Evolutionary conservation across 1,140 invertebrate species (phyloP).

Genomic region (Neodiprion lecontei): DNA sequence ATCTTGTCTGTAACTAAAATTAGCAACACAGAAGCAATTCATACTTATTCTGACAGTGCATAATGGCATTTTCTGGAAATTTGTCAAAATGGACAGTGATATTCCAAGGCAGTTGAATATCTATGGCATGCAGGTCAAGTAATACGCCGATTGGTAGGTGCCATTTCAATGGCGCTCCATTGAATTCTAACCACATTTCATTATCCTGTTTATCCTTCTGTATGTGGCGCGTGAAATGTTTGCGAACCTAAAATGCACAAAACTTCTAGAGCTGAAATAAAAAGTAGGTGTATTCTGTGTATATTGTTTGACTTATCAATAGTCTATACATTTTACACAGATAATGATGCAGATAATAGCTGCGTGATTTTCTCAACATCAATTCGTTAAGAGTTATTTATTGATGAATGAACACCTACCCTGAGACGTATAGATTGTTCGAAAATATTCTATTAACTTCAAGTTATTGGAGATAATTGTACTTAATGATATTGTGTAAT

Average conservation of each 20-base stretch:
- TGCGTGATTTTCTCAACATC: too few species aligned
- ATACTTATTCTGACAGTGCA: conserved; percentile 82
- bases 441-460: conserved; percentile 4
- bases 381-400: neutral
- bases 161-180: conserved; percentile 92
- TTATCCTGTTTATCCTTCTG: conserved; percentile 81
- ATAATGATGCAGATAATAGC: too few species aligned
- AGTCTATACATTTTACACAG: too few species aligned
- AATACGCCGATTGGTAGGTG: conserved; percentile 96
- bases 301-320: neutral
- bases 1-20: neutral
- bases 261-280: conserved; percentile 9
- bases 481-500: neutral
- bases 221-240: conserved; percentile 87
- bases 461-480: neutral
- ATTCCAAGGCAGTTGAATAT: conserved; percentile 87
- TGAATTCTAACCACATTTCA: conserved; percentile 96
- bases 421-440: neutral
- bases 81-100: conserved; percentile 95
- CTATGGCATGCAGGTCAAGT: conserved; percentile 82
- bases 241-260: conserved; percentile 73
- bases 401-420: conserved; percentile 10
- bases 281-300: conserved; percentile 14
- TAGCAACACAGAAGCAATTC: conserved; percentile 15
- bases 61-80: conserved; percentile 82